phyloP scores from a whole-genome alignment of 2,888 invertebrate species.

The Andrena praecox region DNA sequence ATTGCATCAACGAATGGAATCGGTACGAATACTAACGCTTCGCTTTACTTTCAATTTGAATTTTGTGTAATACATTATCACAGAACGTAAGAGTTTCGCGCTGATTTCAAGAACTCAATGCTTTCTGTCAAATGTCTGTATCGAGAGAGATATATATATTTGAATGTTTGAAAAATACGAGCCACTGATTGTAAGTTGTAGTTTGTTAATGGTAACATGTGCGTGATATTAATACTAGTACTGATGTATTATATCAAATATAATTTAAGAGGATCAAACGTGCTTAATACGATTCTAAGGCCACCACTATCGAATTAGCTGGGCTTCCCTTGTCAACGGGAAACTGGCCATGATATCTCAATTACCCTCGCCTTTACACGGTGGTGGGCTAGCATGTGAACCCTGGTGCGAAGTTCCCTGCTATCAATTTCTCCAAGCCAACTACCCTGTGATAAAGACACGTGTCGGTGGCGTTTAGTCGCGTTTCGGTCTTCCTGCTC shows the following conservation, averaged over 20 bases:
- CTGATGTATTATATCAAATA: background rate
- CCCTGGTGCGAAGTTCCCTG: constrained; percentile 62
- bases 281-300: constrained; percentile 8
- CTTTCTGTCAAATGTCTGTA: too few species aligned
- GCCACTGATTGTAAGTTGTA: background rate
- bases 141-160: background rate
- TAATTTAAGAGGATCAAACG: background rate
- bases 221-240: background rate
- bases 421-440: constrained; percentile 69
- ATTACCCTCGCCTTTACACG: constrained; percentile 74
- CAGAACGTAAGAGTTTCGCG: too few species aligned
- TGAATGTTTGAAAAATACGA: background rate
- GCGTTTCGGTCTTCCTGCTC: constrained; percentile 49
- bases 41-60: too few species aligned
- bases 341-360: constrained; percentile 81
- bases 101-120: too few species aligned
- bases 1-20: too few species aligned
- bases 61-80: too few species aligned
- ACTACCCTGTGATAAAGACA: constrained; percentile 69
- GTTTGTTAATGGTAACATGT: background rate
- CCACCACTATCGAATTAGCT: constrained; percentile 56
- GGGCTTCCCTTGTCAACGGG: constrained; percentile 44
- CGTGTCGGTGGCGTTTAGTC: constrained; percentile 70
- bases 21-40: too few species aligned
- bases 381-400: constrained; percentile 64